phyloP scores from a whole-genome alignment of 2,888 invertebrate species.

The Aporophyla lueneburgensis region DNA sequence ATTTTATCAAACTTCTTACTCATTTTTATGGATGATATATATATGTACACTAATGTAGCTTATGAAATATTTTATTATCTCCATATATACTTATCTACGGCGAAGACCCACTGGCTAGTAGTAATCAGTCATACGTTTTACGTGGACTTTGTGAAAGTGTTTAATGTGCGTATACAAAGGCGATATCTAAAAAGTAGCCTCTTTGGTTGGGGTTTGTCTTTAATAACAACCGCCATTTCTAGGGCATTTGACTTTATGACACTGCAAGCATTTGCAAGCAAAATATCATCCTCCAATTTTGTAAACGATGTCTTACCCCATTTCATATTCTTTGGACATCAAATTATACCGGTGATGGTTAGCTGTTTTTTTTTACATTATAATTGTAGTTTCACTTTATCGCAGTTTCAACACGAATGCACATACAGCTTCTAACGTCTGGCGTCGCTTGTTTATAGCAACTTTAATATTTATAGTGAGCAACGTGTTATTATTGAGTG shows the following conservation, averaged over 20 bases:
- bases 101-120: slow-evolving; percentile 11
- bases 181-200: neutral
- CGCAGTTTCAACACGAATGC: neutral
- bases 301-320: no score
- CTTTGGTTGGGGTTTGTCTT: slow-evolving; percentile 22
- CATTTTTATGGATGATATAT: neutral
- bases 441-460: slow-evolving; percentile 26
- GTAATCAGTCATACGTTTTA: slow-evolving; percentile 12
- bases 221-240: neutral
- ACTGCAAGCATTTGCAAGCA: no score
- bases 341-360: no score
- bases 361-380: neutral
- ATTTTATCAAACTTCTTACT: neutral
- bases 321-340: no score
- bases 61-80: no score
- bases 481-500: slow-evolving; percentile 5
- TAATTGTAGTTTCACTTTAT: slow-evolving; percentile 6
- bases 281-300: no score
- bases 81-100: neutral
- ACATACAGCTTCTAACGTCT: neutral
- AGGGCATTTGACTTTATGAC: fast-evolving
- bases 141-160: slow-evolving; percentile 11
- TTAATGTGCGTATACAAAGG: neutral
- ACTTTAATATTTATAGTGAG: slow-evolving; percentile 26
- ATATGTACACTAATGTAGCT: no score